Base-by-base conservation (phyloP, 64 coral and sea anemone genomes). In the Actinia tenebrosa region DNA sequence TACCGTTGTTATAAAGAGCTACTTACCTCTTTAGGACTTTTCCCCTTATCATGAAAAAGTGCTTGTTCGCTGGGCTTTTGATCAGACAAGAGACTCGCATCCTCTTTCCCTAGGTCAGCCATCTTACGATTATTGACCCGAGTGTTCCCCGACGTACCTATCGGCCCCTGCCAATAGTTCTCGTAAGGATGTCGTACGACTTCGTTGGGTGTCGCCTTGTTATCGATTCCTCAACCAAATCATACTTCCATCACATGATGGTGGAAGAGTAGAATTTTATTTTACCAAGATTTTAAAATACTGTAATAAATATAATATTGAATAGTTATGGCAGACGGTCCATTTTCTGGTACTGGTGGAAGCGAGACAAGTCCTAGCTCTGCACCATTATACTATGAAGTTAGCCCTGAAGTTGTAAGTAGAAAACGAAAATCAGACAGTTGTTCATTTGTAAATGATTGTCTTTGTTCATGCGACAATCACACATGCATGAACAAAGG, bases 21-120 rank as follows among this genome's bases (percentile, higher is more conserved):
- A 1, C 17, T 53, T 85, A 85, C 83, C 83, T 59, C 83, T 85
- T 64, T 61, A 3, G 83, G 83, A 26, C 83, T 85, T 85, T 64
- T 17, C 60, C 83, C 83, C 63, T 85, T 85, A 3, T 85, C 83
- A 7, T 85, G 83, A 26, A 85, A 85, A 25, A 85, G 83, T 27
- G 83, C 30, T 43, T 85, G 17, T 20, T 59, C 22, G 15, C 83
- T 62, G 15, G 25, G 54, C 25, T 75, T 75, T 75, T 75, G 69
- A 2, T 26, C 69, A 16, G 69, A 27, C 3, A 75, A 15, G 3
- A 75, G n/a, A 75, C 23, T n/a, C 3, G n/a, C 26, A 15, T 42
- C 69, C 25, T 75, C 69, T 1, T 75, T 75, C 27, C 26, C 69
- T 25, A 13, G n/a, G 10, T 75, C 26, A 14, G 23, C n/a, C n/a